A percentile compares a stretch with the other conserved stretches of the same genome.
These are phyloP conservation scores for Boulengerochromis microlepis DNA, from an alignment of 2,113 vertebrate genomes.

Conservation along the genomic window DNA sequence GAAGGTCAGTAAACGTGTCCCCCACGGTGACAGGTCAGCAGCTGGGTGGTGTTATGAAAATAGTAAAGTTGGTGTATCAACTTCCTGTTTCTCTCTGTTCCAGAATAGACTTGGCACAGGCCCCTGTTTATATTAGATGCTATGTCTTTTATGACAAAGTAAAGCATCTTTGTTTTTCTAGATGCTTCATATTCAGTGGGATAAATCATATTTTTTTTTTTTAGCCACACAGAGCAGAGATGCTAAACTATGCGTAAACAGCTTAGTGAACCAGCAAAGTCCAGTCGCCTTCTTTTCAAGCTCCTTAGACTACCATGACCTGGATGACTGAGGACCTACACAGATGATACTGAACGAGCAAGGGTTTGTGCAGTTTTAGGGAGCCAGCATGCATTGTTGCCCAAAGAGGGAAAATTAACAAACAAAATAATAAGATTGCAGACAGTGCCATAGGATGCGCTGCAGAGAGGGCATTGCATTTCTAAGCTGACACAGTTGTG, in stretches of 20 bases:
- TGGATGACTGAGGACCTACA: background rate
- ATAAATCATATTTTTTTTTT: background rate
- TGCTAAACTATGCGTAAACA: background rate
- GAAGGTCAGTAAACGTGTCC: background rate
- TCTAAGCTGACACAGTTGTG: background rate
- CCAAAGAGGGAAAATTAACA: background rate
- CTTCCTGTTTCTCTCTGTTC: conserved; percentile 42
- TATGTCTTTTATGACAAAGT: background rate
- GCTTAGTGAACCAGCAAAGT: background rate
- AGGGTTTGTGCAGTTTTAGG: background rate
- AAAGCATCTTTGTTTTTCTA: background rate
- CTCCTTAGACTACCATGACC: background rate
- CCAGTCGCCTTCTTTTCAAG: background rate
- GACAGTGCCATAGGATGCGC: background rate
- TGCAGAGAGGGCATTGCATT: background rate
- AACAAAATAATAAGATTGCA: background rate
- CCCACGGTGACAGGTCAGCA: background rate
- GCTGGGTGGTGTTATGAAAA: conserved; percentile 12
- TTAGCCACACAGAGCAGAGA: background rate
- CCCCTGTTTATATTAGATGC: background rate
- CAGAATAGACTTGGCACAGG: background rate
- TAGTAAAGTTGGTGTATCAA: background rate
- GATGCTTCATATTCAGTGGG: background rate
- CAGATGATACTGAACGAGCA: background rate
- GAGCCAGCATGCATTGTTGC: background rate